phyloP scores from a whole-genome alignment of 2,888 invertebrate species.

The Protophormia terraenovae region DNA sequence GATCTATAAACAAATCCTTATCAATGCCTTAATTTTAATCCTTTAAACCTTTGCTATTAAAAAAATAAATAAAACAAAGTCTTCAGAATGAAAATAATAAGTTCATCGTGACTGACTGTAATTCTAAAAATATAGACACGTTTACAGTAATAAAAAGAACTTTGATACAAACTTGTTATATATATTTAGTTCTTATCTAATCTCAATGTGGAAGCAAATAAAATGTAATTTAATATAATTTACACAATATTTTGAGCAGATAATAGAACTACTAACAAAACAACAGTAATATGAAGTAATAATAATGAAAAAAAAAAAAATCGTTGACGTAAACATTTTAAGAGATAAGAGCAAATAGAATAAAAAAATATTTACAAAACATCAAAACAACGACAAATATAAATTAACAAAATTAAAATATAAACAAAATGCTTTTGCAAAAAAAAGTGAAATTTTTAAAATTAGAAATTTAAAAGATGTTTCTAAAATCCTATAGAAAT shows the following conservation, averaged over 20 bases:
- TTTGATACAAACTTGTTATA: neutral
- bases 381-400: neutral
- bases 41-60: neutral
- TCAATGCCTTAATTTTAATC: neutral
- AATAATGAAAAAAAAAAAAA: neutral
- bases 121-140: neutral
- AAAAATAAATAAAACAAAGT: neutral
- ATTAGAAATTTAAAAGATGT: neutral
- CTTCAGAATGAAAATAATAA: neutral
- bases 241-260: conserved; percentile 6
- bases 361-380: neutral
- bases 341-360: neutral
- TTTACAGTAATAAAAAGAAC: neutral
- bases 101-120: neutral
- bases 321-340: neutral
- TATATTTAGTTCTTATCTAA: conserved; percentile 27
- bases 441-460: neutral
- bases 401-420: neutral
- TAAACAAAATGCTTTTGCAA: neutral
- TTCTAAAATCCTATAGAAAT: neutral
- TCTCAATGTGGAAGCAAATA: conserved; percentile 8
- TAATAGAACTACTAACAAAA: neutral
- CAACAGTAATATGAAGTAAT: neutral
- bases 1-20: neutral
- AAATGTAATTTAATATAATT: conserved; percentile 3